Percentiles rank a stretch among this genome's conserved stretches.
These are phyloP conservation scores for Arctocebus calabarensis DNA, from an alignment of 2,797 vertebrate genomes.

Conservation along the genomic window DNA sequence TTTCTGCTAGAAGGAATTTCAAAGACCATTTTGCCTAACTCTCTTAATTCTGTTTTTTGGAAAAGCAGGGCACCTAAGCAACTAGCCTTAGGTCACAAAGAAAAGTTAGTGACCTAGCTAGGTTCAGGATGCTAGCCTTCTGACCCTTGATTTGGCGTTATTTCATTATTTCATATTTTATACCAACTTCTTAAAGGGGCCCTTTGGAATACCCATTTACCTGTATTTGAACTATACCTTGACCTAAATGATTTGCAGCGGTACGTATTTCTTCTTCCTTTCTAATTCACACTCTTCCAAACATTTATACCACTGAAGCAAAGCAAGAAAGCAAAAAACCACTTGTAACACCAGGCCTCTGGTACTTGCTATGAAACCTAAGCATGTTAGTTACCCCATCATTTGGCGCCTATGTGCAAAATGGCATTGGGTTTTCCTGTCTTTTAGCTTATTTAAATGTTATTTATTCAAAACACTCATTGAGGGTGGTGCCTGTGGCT, in stretches of 20 bases:
- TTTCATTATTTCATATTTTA: background rate
- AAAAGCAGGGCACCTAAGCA: constrained; percentile 37
- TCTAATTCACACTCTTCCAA: constrained; percentile 16
- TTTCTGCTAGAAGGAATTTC: constrained; percentile 43
- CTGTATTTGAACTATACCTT: constrained; percentile 24
- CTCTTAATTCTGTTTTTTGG: constrained; percentile 37
- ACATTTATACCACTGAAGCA: background rate
- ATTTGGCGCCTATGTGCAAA: background rate
- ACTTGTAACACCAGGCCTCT: background rate
- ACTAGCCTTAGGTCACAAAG: background rate
- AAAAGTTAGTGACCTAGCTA: background rate
- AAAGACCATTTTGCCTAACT: constrained; percentile 37
- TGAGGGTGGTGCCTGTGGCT: no score
- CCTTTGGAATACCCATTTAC: background rate
- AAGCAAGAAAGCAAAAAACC: constrained; percentile 26
- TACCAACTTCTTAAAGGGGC: background rate
- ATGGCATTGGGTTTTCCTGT: constrained; percentile 3
- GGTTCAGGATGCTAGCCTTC: background rate
- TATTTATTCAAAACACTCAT: constrained; percentile 54
- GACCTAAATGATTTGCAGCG: background rate
- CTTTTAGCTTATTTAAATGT: constrained; percentile 8
- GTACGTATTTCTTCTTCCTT: background rate
- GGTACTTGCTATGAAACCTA: constrained; percentile 16
- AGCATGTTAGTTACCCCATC: background rate
- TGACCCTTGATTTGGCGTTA: background rate